Evolutionary conservation across 2,888 invertebrate species (phyloP).

Genomic region (Spisula subtruncata): DNA sequence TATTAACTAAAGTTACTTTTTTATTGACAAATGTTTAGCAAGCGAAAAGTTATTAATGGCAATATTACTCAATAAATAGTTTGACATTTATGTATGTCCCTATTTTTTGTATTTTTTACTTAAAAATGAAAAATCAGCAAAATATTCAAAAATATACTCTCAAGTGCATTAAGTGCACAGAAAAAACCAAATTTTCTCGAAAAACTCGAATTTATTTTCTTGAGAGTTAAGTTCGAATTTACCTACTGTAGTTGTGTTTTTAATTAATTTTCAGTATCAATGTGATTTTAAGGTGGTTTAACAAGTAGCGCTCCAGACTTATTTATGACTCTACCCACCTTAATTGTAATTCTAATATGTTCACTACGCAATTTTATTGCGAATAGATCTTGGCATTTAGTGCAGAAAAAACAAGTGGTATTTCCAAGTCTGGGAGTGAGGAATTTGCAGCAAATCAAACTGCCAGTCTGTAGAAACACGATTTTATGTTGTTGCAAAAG

Average conservation of each 20-base stretch:
- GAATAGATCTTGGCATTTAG: constrained; percentile 17
- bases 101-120: too few relatives aligned
- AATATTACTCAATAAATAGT: neutral
- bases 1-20: too few relatives aligned
- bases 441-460: neutral
- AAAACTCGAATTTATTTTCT: too few relatives aligned
- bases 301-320: neutral
- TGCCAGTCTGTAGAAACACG: neutral
- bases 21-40: too few relatives aligned
- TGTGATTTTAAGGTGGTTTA: constrained; percentile 3
- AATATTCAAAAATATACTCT: neutral
- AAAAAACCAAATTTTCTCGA: too few relatives aligned
- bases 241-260: constrained; percentile 25
- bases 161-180: too few relatives aligned
- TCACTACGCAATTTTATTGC: neutral
- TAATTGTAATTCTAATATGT: neutral
- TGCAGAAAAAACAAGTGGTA: neutral
- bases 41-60: too few relatives aligned
- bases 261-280: constrained; percentile 50
- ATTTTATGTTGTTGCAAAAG: neutral
- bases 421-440: neutral
- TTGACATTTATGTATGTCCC: neutral
- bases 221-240: neutral
- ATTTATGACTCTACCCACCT: neutral
- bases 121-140: neutral